Percentiles rank a stretch among this genome's conserved stretches.
These are phyloP conservation scores for Dromius quadrimaculatus DNA, from an alignment of 2,888 invertebrate genomes.

Conservation along the genomic window DNA sequence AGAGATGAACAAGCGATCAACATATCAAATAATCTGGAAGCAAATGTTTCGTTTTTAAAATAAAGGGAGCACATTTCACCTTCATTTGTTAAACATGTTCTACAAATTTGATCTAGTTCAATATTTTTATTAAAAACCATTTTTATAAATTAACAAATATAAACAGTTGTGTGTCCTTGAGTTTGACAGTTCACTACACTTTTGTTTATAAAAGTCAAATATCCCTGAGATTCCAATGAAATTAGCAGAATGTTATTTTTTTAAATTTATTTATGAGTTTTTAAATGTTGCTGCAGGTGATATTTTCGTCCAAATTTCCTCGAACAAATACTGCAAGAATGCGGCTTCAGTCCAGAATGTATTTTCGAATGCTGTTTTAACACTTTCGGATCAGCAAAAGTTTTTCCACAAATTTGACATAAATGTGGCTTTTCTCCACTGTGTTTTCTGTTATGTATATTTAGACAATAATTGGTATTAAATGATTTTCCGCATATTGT, in stretches of 20 bases:
- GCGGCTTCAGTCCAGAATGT: conserved; percentile 58
- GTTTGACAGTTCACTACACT: conserved; percentile 9
- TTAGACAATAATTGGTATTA: conserved; percentile 58
- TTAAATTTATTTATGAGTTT: conserved; percentile 53
- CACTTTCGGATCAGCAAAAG: conserved; percentile 61
- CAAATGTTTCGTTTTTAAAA: conserved; percentile 41
- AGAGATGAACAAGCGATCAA: conserved; percentile 53
- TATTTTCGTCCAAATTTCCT: conserved; percentile 59
- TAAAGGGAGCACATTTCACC: conserved; percentile 51
- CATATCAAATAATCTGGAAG: conserved; percentile 53
- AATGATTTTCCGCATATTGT: conserved; percentile 59
- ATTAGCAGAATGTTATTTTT: conserved; percentile 41
- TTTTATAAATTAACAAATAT: conserved; percentile 14
- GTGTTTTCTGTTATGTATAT: conserved; percentile 59
- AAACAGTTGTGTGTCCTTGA: conserved; percentile 27
- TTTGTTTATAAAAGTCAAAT: not conserved
- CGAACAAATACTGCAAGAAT: conserved; percentile 59
- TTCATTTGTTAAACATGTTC: conserved; percentile 52
- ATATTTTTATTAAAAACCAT: conserved; percentile 44
- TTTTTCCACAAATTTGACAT: conserved; percentile 58
- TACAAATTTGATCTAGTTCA: conserved; percentile 49
- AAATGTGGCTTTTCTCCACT: conserved; percentile 60
- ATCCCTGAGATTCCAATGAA: not conserved
- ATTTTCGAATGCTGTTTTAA: conserved; percentile 59
- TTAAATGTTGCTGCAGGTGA: conserved; percentile 59